A percentile compares a stretch with the other conserved stretches of the same genome.
phyloP scores from a whole-genome alignment of 2,797 vertebrate species.

The Hapalemur alaotrensis region DNA sequence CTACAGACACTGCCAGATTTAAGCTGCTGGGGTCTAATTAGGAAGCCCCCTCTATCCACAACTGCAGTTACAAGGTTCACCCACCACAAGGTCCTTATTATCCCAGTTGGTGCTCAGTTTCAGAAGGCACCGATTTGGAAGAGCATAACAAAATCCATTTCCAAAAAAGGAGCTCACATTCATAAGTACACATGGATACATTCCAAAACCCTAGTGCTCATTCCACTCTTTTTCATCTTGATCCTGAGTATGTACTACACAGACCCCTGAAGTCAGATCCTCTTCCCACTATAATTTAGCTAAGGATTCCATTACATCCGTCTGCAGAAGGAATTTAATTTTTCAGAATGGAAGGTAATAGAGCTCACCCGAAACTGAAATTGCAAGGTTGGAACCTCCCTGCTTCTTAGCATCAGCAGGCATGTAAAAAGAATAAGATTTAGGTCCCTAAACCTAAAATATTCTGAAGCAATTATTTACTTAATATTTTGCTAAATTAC shows the following conservation, averaged over 20 bases:
- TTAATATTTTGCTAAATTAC: conserved; percentile 88
- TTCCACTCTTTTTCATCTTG: conserved; percentile 67
- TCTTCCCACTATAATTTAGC: conserved; percentile 72
- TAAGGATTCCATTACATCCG: conserved; percentile 62
- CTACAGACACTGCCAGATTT: conserved; percentile 57
- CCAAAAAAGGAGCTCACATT: conserved; percentile 9
- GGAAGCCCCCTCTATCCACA: conserved; percentile 81
- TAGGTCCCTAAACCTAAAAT: conserved; percentile 83
- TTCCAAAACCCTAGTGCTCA: conserved; percentile 54
- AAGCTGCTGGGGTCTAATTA: conserved; percentile 87
- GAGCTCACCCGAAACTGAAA: conserved; percentile 74
- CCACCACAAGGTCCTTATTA: conserved; percentile 68
- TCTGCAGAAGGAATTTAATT: conserved; percentile 76
- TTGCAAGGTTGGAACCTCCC: conserved; percentile 74
- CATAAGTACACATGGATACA: conserved; percentile 56
- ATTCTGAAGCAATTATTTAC: conserved; percentile 87
- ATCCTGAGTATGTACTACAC: conserved; percentile 50
- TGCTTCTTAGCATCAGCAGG: conserved; percentile 78
- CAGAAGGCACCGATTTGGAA: conserved; percentile 73
- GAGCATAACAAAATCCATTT: conserved; percentile 64
- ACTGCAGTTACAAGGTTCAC: conserved; percentile 56
- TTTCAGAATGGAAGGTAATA: conserved; percentile 74
- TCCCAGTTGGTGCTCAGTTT: conserved; percentile 69
- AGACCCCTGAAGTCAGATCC: conserved; percentile 72
- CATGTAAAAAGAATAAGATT: conserved; percentile 81